Percentiles rank a stretch among this genome's conserved stretches.
phyloP scores from a whole-genome alignment of 2,113 vertebrate genomes.

The Elachura formosa region DNA sequence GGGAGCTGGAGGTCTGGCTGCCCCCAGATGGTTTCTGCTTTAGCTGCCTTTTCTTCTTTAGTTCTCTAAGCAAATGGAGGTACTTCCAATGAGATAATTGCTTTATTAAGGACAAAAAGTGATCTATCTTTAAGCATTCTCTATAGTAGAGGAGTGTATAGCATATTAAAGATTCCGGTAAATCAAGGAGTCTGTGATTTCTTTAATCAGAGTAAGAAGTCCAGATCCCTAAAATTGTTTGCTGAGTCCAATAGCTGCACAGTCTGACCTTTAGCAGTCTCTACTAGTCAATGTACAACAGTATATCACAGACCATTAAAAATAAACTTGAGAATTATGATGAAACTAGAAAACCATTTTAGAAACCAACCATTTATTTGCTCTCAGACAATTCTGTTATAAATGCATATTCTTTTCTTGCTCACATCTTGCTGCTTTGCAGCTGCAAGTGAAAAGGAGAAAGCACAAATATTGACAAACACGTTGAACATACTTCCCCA shows the following conservation, averaged over 20 bases:
- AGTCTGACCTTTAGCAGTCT: not conserved
- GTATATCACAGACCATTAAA: not conserved
- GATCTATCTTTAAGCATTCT: not conserved
- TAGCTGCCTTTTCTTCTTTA: not conserved
- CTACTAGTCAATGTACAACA: not conserved
- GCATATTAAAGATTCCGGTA: not conserved
- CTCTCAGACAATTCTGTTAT: not conserved
- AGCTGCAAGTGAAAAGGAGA: not conserved
- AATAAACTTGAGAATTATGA: not conserved
- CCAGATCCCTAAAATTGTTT: not conserved
- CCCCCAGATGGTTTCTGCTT: not conserved
- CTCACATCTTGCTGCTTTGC: not conserved
- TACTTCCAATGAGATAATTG: not conserved
- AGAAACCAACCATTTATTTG: not conserved
- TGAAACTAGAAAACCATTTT: not conserved
- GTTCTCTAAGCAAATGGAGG: not conserved
- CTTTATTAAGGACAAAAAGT: not conserved
- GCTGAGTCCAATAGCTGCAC: not conserved
- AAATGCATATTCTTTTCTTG: not conserved
- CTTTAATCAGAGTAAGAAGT: not conserved
- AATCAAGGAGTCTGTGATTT: not conserved
- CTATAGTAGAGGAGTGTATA: not conserved
- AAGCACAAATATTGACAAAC: not conserved
- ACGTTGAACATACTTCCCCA: not conserved
- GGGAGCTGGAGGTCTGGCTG: not conserved